Base-by-base conservation (phyloP, 1,140 invertebrate genomes). In the Drosophila nigromelanica region DNA sequence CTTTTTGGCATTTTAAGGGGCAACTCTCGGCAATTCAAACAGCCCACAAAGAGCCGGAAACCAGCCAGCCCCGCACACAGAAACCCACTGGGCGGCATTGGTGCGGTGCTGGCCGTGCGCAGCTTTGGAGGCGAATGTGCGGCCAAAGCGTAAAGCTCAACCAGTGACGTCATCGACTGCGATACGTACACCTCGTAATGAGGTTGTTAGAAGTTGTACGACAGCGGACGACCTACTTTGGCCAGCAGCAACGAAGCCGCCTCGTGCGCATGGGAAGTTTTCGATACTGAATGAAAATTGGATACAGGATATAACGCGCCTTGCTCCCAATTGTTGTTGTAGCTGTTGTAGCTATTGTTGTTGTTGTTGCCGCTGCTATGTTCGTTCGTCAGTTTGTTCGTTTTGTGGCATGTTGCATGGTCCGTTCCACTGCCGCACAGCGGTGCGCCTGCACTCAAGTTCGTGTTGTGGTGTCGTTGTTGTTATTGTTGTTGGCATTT, bases 281-380 rank as follows among this genome's bases (percentile, higher is more conserved):
- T 54, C 64, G 83, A 72, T 72, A 89, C 83, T 87, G 83, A 87
- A 87, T 87, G 83, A 87, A 87, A 87, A 83, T 89, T 79, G 76
- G 83, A 79, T 87, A 79, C 78, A 79, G 82, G 69, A 87, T 81
- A 86, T 56, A 79, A 66, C 60, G 51, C 33, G 21, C 21, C 18
- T 43, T n/a, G n/a, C 54, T 58, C 45, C 1, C 0, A 3, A 42
- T 45, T 51, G 42, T 43, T 55, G 27, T 21, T 40, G 27, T 21
- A 48, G 18, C 18, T 2, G 18, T 55, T 61, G 48, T 39, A 73
- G 63, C 39, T 15, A 24, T 15, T 2, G 18, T 55, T 61, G 48
- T 39, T 78, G 63, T 43, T 15, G 35, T 15, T 42, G 35, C 45
- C 45, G 18, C 21, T 48, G 35, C 54, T 45, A 11, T 78, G 62